phyloP scores from a whole-genome alignment of 92 coral and sea anemone species.

The Blastomussa wellsi region DNA sequence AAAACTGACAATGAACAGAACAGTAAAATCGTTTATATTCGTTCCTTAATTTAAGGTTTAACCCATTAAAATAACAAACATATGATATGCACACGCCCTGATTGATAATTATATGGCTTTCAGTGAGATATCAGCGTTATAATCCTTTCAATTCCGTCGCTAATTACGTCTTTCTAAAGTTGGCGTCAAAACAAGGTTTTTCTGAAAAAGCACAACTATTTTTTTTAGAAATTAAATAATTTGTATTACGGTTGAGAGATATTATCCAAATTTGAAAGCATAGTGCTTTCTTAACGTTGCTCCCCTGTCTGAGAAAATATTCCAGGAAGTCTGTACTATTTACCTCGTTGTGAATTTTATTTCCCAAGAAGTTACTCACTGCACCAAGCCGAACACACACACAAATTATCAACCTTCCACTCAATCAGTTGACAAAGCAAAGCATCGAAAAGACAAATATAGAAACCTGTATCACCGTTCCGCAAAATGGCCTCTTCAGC shows the following conservation, averaged over 20 bases:
- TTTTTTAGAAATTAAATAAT: not conserved
- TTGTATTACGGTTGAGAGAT: not conserved
- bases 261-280: not conserved
- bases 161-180: not conserved
- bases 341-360: no score
- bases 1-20: not conserved
- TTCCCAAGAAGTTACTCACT: no score
- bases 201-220: not conserved
- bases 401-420: no score
- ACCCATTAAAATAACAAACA: not conserved
- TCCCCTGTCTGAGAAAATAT: not conserved
- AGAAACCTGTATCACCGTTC: no score
- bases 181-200: not conserved
- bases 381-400: not conserved
- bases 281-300: not conserved
- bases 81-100: not conserved
- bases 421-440: no score
- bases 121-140: not conserved
- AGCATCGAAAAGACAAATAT: no score
- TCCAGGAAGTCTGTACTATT: not conserved
- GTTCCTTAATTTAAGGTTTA: not conserved
- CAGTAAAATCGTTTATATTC: not conserved
- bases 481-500: no score
- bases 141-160: constrained; percentile 6
- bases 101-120: not conserved